Evolutionary conservation across 2,888 invertebrate genomes (phyloP).

Genomic region (Cataglyphis rosenhaueri): DNA sequence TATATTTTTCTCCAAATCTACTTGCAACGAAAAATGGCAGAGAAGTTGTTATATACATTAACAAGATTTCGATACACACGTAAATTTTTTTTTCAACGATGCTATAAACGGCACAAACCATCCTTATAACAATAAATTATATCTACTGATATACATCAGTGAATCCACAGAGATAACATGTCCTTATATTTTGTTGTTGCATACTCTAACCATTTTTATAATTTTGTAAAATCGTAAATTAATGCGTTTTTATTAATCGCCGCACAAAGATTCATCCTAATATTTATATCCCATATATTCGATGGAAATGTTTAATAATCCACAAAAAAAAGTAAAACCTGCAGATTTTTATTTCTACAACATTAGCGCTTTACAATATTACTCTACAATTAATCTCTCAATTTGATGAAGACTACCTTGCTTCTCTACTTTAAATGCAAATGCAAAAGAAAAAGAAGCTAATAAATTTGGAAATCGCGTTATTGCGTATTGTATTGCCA

Average conservation of each 20-base stretch:
- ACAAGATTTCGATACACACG: constrained; percentile 4
- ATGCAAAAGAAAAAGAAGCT: neutral
- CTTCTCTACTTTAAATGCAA: neutral
- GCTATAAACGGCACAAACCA: constrained; percentile 10
- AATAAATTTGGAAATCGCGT: neutral
- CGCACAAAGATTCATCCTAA: neutral
- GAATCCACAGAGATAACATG: neutral
- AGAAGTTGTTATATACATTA: neutral
- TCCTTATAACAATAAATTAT: constrained; percentile 28
- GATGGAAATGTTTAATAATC: neutral
- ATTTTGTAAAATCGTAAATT: neutral
- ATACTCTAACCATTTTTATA: neutral
- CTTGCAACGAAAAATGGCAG: neutral
- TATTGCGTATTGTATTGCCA: constrained; percentile 4
- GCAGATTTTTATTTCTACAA: constrained; percentile 28
- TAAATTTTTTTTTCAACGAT: constrained; percentile 1
- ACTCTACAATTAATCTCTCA: neutral
- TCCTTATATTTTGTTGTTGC: neutral
- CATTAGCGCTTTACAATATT: constrained; percentile 10
- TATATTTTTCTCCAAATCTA: neutral
- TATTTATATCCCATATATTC: neutral
- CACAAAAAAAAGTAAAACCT: constrained; percentile 13
- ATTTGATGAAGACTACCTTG: neutral
- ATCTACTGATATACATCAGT: constrained; percentile 32
- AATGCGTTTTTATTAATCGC: constrained; percentile 11